A percentile compares a stretch with the other conserved stretches of the same genome.
phyloP scores from a whole-genome alignment of 2,797 vertebrate genomes.

The Notolabrus celidotus region DNA sequence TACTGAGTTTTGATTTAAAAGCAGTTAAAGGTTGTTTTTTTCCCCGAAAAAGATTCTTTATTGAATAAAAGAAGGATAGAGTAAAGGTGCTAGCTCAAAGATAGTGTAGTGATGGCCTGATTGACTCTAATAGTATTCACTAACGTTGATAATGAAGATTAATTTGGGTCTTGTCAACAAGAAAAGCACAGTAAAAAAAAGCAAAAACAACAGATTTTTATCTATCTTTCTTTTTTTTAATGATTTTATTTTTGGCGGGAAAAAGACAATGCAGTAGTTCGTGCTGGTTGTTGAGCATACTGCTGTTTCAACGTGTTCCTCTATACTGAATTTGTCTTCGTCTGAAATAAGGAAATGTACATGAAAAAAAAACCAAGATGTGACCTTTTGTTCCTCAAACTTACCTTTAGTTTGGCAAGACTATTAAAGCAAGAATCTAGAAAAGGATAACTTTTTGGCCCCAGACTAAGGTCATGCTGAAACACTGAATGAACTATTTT shows the following conservation, averaged over 20 bases:
- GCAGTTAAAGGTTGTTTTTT: too few relatives aligned
- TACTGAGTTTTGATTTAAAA: too few relatives aligned
- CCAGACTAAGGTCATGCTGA: background rate
- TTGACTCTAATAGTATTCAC: too few relatives aligned
- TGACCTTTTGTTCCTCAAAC: slow-evolving; percentile 11
- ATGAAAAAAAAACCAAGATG: background rate
- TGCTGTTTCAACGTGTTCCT: background rate
- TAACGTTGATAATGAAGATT: too few relatives aligned
- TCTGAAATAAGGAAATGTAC: slow-evolving; percentile 4
- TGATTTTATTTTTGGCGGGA: background rate
- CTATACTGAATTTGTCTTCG: background rate
- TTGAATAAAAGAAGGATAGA: too few relatives aligned
- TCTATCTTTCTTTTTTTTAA: background rate
- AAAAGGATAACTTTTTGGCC: background rate
- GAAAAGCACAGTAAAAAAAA: background rate
- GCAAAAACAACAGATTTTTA: too few relatives aligned
- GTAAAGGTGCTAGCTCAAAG: too few relatives aligned
- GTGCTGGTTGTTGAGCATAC: background rate
- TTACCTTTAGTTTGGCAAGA: slow-evolving; percentile 2
- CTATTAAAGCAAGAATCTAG: background rate
- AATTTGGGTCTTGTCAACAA: too few relatives aligned
- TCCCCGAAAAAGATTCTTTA: too few relatives aligned
- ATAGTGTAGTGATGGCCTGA: too few relatives aligned
- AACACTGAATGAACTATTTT: background rate
- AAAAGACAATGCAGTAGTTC: background rate